Percentiles rank a stretch among this genome's conserved stretches.
These are phyloP conservation scores for Octopus sinensis DNA, from an alignment of 1,140 invertebrate genomes.

Conservation along the genomic window DNA sequence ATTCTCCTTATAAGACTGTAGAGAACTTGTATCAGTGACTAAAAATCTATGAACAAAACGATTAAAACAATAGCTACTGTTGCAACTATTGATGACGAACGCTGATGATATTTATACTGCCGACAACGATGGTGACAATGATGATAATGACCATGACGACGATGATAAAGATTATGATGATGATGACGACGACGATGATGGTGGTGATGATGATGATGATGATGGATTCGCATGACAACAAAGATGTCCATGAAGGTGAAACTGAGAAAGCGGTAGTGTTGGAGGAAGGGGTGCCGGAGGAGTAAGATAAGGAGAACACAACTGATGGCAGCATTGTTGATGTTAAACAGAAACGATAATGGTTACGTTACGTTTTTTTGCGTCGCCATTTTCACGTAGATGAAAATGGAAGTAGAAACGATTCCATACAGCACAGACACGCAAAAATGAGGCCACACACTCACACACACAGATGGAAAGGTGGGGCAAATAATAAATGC, in stretches of 20 bases:
- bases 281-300: too few species aligned
- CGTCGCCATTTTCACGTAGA: too few species aligned
- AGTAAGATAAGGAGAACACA: too few species aligned
- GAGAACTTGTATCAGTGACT: not conserved
- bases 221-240: not conserved
- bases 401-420: too few species aligned
- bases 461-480: too few species aligned
- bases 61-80: not conserved
- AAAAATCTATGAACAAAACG: not conserved
- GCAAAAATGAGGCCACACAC: too few species aligned
- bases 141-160: not conserved
- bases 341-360: too few species aligned
- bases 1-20: conserved; percentile 3
- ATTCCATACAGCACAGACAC: too few species aligned
- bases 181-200: conserved; percentile 19
- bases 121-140: not conserved
- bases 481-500: too few species aligned
- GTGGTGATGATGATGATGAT: conserved; percentile 19
- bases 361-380: too few species aligned
- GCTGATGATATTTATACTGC: not conserved
- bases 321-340: too few species aligned
- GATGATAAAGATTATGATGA: not conserved
- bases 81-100: not conserved
- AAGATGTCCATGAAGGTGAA: not conserved
- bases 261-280: too few species aligned